Conservation (phyloP, 2,797 vertebrate species). For the Allobates femoralis region DNA sequence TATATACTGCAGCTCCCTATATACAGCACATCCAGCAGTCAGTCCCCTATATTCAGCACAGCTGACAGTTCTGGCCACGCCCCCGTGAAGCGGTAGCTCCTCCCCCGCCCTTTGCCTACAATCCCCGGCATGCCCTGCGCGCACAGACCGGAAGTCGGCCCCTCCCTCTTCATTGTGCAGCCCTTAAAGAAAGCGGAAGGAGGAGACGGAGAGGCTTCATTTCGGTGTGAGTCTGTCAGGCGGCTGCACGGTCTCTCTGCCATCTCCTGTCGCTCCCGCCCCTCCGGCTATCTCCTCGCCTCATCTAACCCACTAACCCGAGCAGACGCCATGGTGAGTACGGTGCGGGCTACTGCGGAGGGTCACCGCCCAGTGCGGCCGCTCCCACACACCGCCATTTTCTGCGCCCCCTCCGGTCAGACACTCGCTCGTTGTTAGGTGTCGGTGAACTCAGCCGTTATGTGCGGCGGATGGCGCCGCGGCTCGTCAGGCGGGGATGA, state of each 20-base stretch:
- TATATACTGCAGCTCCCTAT: too few relatives aligned
- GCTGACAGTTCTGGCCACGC: not conserved
- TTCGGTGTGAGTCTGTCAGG: slow-evolving; percentile 44
- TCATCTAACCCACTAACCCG: not conserved
- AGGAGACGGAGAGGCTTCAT: slow-evolving; percentile 44
- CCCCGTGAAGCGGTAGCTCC: not conserved
- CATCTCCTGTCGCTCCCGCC: not conserved
- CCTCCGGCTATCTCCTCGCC: not conserved
- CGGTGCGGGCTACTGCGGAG: fast-evolving
- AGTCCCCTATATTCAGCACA: too few relatives aligned
- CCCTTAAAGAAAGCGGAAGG: slow-evolving; percentile 63
- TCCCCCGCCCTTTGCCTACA: not conserved
- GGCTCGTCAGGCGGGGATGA: not conserved
- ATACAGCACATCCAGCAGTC: too few relatives aligned
- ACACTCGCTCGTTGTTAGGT: not conserved
- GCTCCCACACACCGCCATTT: slow-evolving; percentile 53
- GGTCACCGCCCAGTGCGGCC: not conserved
- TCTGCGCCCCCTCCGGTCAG: slow-evolving; percentile 2
- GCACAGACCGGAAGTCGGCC: slow-evolving; percentile 16
- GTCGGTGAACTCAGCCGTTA: not conserved
- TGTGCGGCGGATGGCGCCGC: not conserved
- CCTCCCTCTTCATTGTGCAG: slow-evolving; percentile 57
- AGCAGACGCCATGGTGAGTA: slow-evolving; percentile 51
- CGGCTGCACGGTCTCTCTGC: slow-evolving; percentile 23
- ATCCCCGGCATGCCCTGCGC: not conserved